These are phyloP conservation scores for Drosophila meridiana DNA, from an alignment of 2,888 invertebrate genomes.

Conservation along the genomic window DNA sequence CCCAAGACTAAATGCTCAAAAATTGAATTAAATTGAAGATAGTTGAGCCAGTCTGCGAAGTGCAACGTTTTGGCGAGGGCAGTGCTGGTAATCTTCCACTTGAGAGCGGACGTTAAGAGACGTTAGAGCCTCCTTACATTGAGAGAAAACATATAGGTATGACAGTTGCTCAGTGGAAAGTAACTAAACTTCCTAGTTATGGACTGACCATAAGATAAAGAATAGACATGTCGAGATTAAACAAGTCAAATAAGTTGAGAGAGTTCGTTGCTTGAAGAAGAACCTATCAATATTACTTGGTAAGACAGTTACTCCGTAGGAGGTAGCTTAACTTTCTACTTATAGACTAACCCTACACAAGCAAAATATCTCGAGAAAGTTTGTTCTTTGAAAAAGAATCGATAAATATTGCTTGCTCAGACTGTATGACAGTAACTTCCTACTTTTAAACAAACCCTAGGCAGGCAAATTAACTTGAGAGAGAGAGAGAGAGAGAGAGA, in stretches of 20 bases:
- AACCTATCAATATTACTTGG: background rate
- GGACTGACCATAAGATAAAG: background rate
- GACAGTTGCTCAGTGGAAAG: background rate
- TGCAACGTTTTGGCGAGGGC: background rate
- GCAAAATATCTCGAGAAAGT: too few species aligned
- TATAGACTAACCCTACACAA: too few species aligned
- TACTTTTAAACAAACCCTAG: too few species aligned
- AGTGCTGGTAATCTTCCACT: background rate
- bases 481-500: too few species aligned
- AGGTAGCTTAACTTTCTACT: too few species aligned
- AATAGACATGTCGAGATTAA: background rate
- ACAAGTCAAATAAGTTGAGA: background rate
- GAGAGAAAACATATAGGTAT: background rate
- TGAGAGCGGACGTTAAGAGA: background rate
- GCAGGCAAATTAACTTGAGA: too few species aligned
- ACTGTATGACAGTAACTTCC: too few species aligned
- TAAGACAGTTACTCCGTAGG: too few species aligned
- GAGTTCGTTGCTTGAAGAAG: background rate
- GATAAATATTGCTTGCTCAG: too few species aligned
- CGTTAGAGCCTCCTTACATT: background rate
- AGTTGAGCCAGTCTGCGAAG: background rate
- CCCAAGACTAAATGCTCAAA: background rate
- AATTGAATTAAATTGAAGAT: background rate
- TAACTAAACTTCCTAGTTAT: background rate
- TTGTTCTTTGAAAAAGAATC: too few species aligned